phyloP scores from a whole-genome alignment of 2,888 invertebrate species.

The Conchocele bisecta region DNA sequence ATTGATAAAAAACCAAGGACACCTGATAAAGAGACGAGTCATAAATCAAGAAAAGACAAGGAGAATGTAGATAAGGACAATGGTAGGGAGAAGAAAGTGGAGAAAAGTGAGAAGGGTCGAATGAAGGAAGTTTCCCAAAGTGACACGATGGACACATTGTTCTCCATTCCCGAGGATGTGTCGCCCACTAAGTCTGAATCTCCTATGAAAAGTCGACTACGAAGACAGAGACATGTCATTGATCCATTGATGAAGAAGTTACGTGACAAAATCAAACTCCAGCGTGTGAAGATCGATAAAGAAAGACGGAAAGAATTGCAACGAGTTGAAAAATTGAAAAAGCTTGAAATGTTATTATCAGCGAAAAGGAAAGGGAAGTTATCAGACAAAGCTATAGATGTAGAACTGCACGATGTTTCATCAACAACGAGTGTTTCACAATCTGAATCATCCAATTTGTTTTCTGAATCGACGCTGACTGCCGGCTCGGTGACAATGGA shows the following conservation, averaged over 20 bases:
- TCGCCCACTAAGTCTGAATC: conserved; percentile 57
- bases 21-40: conserved; percentile 30
- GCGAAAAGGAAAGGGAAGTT: conserved; percentile 70
- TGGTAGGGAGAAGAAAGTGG: not conserved
- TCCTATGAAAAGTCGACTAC: conserved; percentile 43
- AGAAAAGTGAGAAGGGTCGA: not conserved
- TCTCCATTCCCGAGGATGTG: conserved; percentile 79
- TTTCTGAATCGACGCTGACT: conserved; percentile 54
- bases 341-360: conserved; percentile 71
- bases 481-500: conserved; percentile 43
- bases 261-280: conserved; percentile 74
- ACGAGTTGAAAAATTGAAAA: conserved; percentile 74
- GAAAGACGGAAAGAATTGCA: conserved; percentile 71
- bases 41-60: conserved; percentile 36
- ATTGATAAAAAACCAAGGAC: conserved; percentile 37
- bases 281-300: conserved; percentile 75
- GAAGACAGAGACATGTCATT: conserved; percentile 63
- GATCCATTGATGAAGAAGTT: conserved; percentile 79
- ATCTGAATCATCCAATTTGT: conserved; percentile 58
- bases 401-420: conserved; percentile 70
- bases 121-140: conserved; percentile 16
- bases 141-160: conserved; percentile 71
- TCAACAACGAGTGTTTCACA: conserved; percentile 66
- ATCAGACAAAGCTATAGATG: conserved; percentile 66
- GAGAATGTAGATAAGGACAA: conserved; percentile 39